phyloP scores from a whole-genome alignment of 2,113 vertebrate species.

The Penelope pileata region DNA sequence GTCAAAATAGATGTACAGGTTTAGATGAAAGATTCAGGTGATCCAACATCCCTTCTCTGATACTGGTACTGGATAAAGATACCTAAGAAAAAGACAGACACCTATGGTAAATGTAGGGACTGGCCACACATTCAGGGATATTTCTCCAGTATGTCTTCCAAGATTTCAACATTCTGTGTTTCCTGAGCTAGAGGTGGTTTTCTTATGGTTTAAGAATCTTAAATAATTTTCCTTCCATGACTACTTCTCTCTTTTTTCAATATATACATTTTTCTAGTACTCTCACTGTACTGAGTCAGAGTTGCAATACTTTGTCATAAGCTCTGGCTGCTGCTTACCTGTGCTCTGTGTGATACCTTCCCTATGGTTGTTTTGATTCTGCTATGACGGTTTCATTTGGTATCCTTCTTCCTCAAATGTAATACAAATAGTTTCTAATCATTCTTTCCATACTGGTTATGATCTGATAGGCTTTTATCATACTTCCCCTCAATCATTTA shows the following conservation, averaged over 20 bases:
- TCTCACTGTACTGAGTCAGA: background rate
- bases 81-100: background rate
- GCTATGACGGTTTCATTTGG: background rate
- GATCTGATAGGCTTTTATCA: background rate
- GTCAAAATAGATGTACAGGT: background rate
- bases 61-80: fast-evolving
- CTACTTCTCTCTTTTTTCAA: background rate
- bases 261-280: background rate
- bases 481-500: background rate
- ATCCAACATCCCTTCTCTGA: background rate
- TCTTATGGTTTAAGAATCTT: background rate
- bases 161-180: background rate
- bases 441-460: background rate
- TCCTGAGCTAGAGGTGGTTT: background rate
- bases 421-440: background rate
- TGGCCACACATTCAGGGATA: background rate
- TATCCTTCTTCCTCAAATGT: background rate
- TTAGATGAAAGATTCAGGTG: background rate
- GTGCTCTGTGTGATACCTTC: background rate
- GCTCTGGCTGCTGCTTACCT: background rate
- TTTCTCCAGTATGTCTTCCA: background rate
- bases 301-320: background rate
- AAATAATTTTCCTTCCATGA: background rate
- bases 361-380: background rate
- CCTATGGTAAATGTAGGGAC: background rate